Evolutionary conservation across 2,113 vertebrate species (phyloP), one percentile per base, ranked within the genome.

Genomic region (Tragulus kanchil): DNA sequence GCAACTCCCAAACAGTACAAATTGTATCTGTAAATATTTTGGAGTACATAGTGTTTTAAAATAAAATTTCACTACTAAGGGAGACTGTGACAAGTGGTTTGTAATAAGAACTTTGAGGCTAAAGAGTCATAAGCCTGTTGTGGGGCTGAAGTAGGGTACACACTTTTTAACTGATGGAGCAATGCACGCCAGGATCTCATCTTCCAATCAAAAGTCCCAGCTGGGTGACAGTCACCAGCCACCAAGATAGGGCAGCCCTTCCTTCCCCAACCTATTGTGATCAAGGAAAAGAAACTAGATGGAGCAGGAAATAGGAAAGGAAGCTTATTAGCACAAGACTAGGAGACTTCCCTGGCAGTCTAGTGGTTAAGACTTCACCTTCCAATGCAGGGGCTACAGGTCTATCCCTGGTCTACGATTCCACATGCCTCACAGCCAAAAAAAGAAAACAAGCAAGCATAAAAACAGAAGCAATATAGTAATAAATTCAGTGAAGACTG

Each of bases 1-100:
- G 67, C 82, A 83, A 95, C 83, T 58, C 36, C 65, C 85, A 69
- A 77, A 90, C 10, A 71, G 54, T 50, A n/a, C 45, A 58, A 59
- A 71, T 89, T 93, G 84, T 48, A 58, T 84, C 75, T 48, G 82
- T 87, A 96, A 90, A 75, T 86, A 90, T 87, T 83, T 64, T 17
- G 1, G 65, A 62, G 59, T 36, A 58, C 12, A 89, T 13, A 36
- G 26, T 36, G 13, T 71, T 90, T 83, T 90, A 94, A 96, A 93
- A 90, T 56, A 62, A 95, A 85, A 87, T 71, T 78, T 83, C 59
- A 75, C 58, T 85, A 77, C 69, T 0, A 1, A 25, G n/a, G 62
- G 73, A 59, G 79, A 85, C 7, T 1, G 61, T 62, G 42, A 48
- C 64, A 81, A 71, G n/a, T 36, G 54, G 28, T 58, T 17, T 12